phyloP scores from a whole-genome alignment of 2,797 vertebrate species.

The Miichthys miiuy region DNA sequence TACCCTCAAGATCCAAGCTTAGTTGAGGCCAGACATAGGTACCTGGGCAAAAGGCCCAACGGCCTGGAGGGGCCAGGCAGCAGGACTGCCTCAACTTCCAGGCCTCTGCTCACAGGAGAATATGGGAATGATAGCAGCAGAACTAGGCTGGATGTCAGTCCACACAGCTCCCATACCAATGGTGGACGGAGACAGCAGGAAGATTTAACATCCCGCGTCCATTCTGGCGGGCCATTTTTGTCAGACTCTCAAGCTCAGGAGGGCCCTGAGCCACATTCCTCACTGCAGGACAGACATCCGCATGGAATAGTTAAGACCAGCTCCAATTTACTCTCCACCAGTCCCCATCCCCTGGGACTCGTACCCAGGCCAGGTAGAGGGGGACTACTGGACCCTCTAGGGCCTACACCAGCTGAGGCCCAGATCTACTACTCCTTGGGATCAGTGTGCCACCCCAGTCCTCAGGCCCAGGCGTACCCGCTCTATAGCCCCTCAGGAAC shows the following conservation, averaged over 20 bases:
- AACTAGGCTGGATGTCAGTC: conserved; percentile 69
- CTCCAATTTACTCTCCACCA: conserved; percentile 68
- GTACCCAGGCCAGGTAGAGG: conserved; percentile 76
- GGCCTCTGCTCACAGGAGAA: conserved; percentile 72
- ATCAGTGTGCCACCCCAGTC: conserved; percentile 74
- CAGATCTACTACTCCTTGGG: conserved; percentile 86
- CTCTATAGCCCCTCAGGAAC: conserved; percentile 80
- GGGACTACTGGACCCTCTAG: conserved; percentile 72
- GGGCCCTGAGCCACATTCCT: conserved; percentile 83
- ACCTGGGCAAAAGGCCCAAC: conserved; percentile 81
- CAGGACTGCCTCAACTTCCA: conserved; percentile 77
- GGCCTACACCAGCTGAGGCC: conserved; percentile 77
- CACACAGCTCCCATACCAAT: conserved; percentile 79
- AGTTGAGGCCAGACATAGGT: conserved; percentile 78
- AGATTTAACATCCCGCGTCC: conserved; percentile 64
- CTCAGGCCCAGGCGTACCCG: conserved; percentile 76
- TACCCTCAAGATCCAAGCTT: conserved; percentile 78
- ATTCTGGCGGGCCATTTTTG: conserved; percentile 68
- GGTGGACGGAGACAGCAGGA: conserved; percentile 83
- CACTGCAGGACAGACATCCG: conserved; percentile 79
- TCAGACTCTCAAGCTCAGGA: conserved; percentile 77
- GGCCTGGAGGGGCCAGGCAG: conserved; percentile 82
- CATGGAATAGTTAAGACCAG: conserved; percentile 72
- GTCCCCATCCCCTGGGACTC: conserved; percentile 71
- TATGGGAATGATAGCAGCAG: conserved; percentile 76